These are phyloP conservation scores for Yasuhikotakia modesta DNA, from an alignment of 2,797 vertebrate species.

Conservation along the genomic window DNA sequence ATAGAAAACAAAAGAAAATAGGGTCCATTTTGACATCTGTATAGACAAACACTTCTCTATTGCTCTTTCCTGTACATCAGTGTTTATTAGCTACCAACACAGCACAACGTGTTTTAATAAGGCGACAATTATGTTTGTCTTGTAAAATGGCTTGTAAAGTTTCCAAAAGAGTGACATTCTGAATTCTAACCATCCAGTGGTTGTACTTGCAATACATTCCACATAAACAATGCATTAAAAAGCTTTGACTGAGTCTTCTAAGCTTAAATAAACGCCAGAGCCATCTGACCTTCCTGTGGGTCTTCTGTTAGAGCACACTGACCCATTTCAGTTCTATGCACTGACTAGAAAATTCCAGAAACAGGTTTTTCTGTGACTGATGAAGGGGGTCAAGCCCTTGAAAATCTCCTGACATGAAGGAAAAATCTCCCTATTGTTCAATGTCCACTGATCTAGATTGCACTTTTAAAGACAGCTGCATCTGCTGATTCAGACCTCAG, in stretches of 20 bases:
- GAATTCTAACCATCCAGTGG: constrained; percentile 23
- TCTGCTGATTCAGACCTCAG: constrained; percentile 14
- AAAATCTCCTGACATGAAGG: constrained; percentile 4
- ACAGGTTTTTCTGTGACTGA: neutral
- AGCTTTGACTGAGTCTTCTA: constrained; percentile 27
- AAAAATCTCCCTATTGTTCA: no score
- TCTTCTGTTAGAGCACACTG: neutral
- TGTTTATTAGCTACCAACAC: constrained; percentile 14
- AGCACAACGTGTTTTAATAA: constrained; percentile 16
- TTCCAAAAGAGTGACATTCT: constrained; percentile 21
- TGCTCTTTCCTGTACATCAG: neutral
- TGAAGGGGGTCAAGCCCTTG: neutral
- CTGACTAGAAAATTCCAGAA: neutral
- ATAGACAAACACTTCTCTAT: neutral
- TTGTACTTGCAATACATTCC: constrained; percentile 37
- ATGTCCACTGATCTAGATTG: neutral
- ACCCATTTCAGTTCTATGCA: neutral
- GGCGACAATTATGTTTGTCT: constrained; percentile 13
- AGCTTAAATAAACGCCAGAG: neutral
- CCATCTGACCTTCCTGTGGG: constrained; percentile 14
- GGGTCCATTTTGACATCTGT: neutral
- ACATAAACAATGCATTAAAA: neutral
- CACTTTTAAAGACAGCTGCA: neutral
- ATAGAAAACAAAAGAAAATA: neutral
- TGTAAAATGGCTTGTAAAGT: constrained; percentile 32